These are phyloP conservation scores for Periophthalmodon schlosseri DNA, from an alignment of 2,113 vertebrate species.

Conservation along the genomic window DNA sequence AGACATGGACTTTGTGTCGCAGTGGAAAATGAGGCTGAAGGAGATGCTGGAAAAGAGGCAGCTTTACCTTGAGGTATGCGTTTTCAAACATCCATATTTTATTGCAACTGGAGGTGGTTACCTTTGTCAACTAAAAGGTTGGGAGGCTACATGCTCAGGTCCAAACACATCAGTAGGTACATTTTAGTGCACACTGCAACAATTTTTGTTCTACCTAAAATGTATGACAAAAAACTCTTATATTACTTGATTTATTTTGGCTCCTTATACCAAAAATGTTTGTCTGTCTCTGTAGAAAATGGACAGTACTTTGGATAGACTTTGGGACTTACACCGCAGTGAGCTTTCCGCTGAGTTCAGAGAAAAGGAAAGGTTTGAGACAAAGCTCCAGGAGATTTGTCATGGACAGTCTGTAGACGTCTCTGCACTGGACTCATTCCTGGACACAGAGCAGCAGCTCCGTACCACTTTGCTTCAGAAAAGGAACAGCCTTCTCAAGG, in stretches of 20 bases:
- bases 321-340: constrained; percentile 12
- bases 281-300: constrained; percentile 60
- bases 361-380: constrained; percentile 9
- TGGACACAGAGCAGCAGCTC: constrained; percentile 28
- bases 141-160: no score
- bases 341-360: constrained; percentile 34
- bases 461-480: neutral
- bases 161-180: no score
- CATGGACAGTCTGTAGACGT: neutral
- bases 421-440: constrained; percentile 28
- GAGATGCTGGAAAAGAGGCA: constrained; percentile 63
- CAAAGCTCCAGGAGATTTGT: constrained; percentile 24
- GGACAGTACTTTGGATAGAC: constrained; percentile 29
- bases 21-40: constrained; percentile 51
- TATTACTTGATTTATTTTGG: no score
- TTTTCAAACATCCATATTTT: neutral
- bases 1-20: constrained; percentile 32
- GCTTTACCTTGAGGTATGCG: constrained; percentile 62
- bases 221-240: no score
- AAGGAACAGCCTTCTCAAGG: constrained; percentile 38
- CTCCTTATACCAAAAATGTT: neutral
- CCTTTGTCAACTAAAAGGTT: no score
- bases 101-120: no score
- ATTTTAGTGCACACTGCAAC: no score
- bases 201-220: no score